phyloP scores from a whole-genome alignment of 1,140 invertebrate species.

The Luehdorfia chinensis region DNA sequence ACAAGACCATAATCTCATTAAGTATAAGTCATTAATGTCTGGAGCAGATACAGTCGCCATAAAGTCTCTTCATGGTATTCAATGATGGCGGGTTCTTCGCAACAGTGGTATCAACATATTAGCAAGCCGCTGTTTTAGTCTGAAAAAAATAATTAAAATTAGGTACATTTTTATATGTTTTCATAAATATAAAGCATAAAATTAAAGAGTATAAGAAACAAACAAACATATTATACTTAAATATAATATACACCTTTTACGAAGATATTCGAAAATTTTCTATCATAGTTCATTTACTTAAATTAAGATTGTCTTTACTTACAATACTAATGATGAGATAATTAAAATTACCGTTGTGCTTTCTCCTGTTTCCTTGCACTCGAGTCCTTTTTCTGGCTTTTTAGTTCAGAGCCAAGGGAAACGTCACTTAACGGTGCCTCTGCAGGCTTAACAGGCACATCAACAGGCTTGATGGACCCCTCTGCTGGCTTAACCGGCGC shows the following conservation, averaged over 20 bases:
- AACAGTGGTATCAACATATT: conserved; percentile 56
- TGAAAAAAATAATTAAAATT: conserved; percentile 38
- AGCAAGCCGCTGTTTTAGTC: conserved; percentile 58
- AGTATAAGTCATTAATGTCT: not conserved
- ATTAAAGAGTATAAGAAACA: not conserved
- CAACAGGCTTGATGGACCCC: conserved; percentile 30
- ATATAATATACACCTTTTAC: not conserved
- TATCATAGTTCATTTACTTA: too few relatives aligned
- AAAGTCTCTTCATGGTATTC: not conserved
- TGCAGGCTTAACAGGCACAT: conserved; percentile 23
- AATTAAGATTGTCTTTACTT: too few relatives aligned
- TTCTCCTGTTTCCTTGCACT: conserved; percentile 49
- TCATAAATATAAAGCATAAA: not conserved
- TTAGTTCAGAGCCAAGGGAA: conserved; percentile 28
- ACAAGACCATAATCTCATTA: conserved; percentile 19
- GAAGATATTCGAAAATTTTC: too few relatives aligned
- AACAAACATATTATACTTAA: not conserved
- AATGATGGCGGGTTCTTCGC: conserved; percentile 55
- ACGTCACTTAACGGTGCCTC: conserved; percentile 42
- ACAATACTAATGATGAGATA: not conserved
- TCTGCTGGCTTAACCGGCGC: conserved; percentile 23
- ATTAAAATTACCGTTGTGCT: conserved; percentile 62
- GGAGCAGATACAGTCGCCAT: not conserved
- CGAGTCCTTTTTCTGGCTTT: conserved; percentile 50
- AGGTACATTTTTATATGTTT: not conserved